phyloP scores from a whole-genome alignment of 1,140 invertebrate genomes.

The Drosophila prosaltans region DNA sequence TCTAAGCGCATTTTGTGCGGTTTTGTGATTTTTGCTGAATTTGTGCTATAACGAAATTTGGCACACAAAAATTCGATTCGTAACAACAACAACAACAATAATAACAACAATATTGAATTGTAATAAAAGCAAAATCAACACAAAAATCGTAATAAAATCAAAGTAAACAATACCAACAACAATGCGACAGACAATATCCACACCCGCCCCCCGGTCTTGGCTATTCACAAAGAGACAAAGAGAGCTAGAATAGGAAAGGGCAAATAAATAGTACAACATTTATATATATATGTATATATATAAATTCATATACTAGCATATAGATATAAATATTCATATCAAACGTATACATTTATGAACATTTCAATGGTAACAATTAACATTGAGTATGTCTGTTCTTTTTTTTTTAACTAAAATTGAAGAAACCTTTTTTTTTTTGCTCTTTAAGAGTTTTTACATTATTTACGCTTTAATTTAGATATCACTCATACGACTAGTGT shows the following conservation, averaged over 20 bases:
- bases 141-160: constrained; percentile 80
- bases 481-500: background rate
- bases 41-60: constrained; percentile 38
- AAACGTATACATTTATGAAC: background rate
- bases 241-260: background rate
- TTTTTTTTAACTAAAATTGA: background rate
- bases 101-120: constrained; percentile 59
- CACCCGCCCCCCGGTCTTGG: background rate
- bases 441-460: background rate
- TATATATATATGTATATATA: background rate
- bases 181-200: constrained; percentile 34
- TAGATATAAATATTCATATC: constrained; percentile 2
- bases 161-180: constrained; percentile 69
- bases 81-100: constrained; percentile 26
- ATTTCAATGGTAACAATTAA: background rate
- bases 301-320: background rate
- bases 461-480: background rate
- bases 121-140: constrained; percentile 80
- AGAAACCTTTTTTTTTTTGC: background rate
- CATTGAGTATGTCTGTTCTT: background rate
- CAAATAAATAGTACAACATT: constrained; percentile 3
- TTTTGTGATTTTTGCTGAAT: constrained; percentile 73
- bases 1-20: constrained; percentile 75
- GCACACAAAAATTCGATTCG: constrained; percentile 23
- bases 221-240: background rate